These are phyloP conservation scores for Caranx ignobilis DNA, from an alignment of 2,113 vertebrate genomes.

Conservation along the genomic window DNA sequence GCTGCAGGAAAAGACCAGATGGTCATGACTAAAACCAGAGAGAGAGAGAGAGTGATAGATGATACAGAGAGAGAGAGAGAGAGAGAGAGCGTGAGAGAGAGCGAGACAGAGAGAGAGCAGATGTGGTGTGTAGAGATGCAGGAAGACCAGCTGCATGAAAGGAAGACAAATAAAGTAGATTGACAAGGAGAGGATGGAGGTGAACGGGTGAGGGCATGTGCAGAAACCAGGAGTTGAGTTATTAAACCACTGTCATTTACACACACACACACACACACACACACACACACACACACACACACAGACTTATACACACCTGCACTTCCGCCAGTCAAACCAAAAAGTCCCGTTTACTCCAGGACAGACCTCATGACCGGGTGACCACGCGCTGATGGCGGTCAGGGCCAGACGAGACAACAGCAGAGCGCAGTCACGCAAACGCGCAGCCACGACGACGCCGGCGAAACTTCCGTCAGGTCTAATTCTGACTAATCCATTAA, in stretches of 20 bases:
- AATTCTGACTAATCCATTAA: slow-evolving; percentile 63
- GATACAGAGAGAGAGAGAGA: neutral
- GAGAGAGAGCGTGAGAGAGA: neutral
- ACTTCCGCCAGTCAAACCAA: slow-evolving; percentile 18
- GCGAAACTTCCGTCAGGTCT: slow-evolving; percentile 23
- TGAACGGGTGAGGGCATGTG: slow-evolving; percentile 9
- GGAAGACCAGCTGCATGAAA: slow-evolving; percentile 10
- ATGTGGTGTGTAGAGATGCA: slow-evolving; percentile 35
- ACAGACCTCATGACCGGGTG: slow-evolving; percentile 21
- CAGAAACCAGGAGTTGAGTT: slow-evolving; percentile 21
- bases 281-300: neutral
- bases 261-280: slow-evolving; percentile 3
- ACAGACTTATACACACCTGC: slow-evolving; percentile 4
- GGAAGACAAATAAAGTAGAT: neutral
- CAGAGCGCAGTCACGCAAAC: slow-evolving; percentile 12
- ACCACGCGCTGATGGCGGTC: slow-evolving; percentile 13
- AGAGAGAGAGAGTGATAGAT: neutral
- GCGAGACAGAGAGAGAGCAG: slow-evolving; percentile 18
- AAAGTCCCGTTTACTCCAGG: slow-evolving; percentile 9
- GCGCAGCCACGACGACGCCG: no score
- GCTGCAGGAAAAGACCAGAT: slow-evolving; percentile 71
- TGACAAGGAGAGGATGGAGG: neutral
- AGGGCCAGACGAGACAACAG: neutral
- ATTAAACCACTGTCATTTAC: neutral
- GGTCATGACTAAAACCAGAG: slow-evolving; percentile 53